These are phyloP conservation scores for Mellivora capensis DNA, from an alignment of 2,113 vertebrate species.

Conservation along the genomic window DNA sequence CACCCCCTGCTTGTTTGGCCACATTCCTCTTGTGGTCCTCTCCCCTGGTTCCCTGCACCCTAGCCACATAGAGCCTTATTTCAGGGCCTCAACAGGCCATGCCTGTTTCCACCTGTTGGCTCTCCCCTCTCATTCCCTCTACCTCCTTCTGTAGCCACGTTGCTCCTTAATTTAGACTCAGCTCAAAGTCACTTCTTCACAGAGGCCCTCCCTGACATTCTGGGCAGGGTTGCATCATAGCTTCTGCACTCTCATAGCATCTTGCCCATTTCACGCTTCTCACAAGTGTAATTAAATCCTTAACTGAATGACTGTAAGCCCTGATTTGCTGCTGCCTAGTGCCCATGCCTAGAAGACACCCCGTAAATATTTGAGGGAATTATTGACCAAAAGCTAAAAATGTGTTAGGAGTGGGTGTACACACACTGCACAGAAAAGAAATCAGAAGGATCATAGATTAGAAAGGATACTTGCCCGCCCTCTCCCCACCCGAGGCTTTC, in stretches of 20 bases:
- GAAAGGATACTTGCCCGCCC: background rate
- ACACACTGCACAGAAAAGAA: background rate
- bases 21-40: background rate
- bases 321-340: background rate
- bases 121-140: background rate
- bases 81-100: background rate
- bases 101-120: background rate
- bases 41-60: background rate
- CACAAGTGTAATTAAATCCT: background rate
- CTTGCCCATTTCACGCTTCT: background rate
- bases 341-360: background rate
- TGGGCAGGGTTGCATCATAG: background rate
- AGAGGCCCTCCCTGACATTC: background rate
- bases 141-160: background rate
- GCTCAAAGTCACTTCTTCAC: background rate
- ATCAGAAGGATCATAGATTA: background rate
- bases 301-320: background rate
- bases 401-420: constrained; percentile 15
- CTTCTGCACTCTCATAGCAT: background rate
- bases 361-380: constrained; percentile 42
- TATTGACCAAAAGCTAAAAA: constrained; percentile 58
- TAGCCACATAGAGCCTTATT: background rate
- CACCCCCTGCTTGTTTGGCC: rapidly evolving
- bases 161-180: background rate
- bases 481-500: background rate